These are phyloP conservation scores for Nannoperca australis DNA, from an alignment of 2,797 vertebrate species.

Conservation along the genomic window DNA sequence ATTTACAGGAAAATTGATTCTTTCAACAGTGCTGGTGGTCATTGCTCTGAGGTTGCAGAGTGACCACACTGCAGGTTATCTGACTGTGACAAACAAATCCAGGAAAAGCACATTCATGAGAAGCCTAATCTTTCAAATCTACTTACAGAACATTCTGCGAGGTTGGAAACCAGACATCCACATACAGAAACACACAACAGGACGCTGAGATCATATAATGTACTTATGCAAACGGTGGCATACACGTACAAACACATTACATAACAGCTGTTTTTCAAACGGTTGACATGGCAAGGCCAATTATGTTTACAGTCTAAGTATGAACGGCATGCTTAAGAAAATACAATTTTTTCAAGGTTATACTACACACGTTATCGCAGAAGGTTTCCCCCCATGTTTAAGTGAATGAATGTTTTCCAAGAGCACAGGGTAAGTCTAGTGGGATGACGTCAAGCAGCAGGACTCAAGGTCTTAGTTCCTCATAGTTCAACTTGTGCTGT, in stretches of 20 bases:
- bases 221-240: neutral
- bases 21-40: slow-evolving; percentile 36
- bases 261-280: slow-evolving; percentile 47
- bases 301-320: neutral
- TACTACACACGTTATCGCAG: neutral
- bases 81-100: slow-evolving; percentile 81
- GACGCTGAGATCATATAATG: slow-evolving; percentile 31
- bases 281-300: slow-evolving; percentile 36
- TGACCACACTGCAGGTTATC: slow-evolving; percentile 70
- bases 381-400: slow-evolving; percentile 28
- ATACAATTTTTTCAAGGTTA: slow-evolving; percentile 40
- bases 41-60: slow-evolving; percentile 32
- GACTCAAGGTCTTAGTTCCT: slow-evolving; percentile 53
- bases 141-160: slow-evolving; percentile 67
- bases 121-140: slow-evolving; percentile 76
- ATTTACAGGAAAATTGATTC: slow-evolving; percentile 57
- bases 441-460: slow-evolving; percentile 45
- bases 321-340: slow-evolving; percentile 20
- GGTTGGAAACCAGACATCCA: slow-evolving; percentile 45
- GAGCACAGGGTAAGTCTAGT: slow-evolving; percentile 51
- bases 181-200: slow-evolving; percentile 34
- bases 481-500: slow-evolving; percentile 36
- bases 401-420: slow-evolving; percentile 52
- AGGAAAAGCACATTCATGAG: slow-evolving; percentile 80
- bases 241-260: slow-evolving; percentile 29